Conservation (phyloP, 2,797 vertebrate genomes). For the Pseudotriccus pelzelni region DNA sequence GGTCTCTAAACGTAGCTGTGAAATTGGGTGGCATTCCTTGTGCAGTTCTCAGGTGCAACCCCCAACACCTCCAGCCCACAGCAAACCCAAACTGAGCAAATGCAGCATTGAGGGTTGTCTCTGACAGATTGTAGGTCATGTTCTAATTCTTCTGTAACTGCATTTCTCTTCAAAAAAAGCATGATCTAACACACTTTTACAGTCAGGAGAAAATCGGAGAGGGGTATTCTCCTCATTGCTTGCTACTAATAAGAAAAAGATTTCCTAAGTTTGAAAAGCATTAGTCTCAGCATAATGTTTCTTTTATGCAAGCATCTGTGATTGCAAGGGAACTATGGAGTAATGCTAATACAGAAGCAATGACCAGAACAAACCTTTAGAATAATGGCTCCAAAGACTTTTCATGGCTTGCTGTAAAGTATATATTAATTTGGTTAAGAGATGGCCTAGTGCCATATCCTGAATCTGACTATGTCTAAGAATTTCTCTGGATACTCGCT, state of each 20-base stretch:
- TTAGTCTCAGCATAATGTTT: slow-evolving; percentile 13
- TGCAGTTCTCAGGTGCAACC: background rate
- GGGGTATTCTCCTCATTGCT: background rate
- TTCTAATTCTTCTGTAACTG: background rate
- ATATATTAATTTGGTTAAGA: slow-evolving; percentile 48
- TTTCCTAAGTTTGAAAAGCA: background rate
- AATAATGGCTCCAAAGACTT: slow-evolving; percentile 24
- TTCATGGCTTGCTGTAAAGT: slow-evolving; percentile 3
- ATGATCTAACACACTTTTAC: background rate
- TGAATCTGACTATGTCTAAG: background rate
- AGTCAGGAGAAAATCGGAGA: background rate
- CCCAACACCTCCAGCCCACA: background rate
- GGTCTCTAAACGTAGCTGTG: accelerated
- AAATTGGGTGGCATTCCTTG: accelerated
- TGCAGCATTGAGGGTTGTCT: background rate
- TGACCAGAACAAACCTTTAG: slow-evolving; percentile 39
- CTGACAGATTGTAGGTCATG: background rate
- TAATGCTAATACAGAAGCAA: slow-evolving; percentile 18
- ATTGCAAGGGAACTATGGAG: slow-evolving; percentile 9
- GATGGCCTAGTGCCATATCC: slow-evolving; percentile 14
- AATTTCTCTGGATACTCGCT: background rate
- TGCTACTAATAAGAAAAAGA: slow-evolving; percentile 9
- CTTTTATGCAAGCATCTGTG: background rate
- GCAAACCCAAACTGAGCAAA: background rate
- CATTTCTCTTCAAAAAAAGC: background rate